Conservation (phyloP, 2,113 vertebrate genomes). For the Tringa solitaria region DNA sequence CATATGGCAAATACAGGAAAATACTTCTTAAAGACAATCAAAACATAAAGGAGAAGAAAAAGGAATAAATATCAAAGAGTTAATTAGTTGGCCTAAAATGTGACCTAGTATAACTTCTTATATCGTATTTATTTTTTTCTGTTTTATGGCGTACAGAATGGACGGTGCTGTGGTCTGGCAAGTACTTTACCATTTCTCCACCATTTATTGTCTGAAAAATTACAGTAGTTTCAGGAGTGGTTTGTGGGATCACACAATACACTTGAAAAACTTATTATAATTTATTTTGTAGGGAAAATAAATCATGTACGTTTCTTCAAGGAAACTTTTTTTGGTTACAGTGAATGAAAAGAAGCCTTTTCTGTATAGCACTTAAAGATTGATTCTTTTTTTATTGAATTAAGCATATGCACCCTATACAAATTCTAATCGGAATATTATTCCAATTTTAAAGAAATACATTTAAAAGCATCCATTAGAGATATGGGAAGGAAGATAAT, state of each 20-base stretch:
- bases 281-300: constrained; percentile 50
- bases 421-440: neutral
- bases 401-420: neutral
- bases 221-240: constrained; percentile 41
- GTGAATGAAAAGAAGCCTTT: neutral
- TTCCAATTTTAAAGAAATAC: neutral
- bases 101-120: neutral
- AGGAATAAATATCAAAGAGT: neutral
- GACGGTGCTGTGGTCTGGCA: constrained; percentile 27
- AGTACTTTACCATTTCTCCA: constrained; percentile 25
- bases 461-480: neutral
- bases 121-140: constrained; percentile 3
- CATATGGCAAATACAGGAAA: neutral
- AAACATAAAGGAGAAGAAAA: neutral
- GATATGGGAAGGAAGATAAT: neutral
- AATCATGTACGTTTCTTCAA: constrained; percentile 51
- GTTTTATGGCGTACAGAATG: neutral
- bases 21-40: neutral
- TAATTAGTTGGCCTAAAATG: neutral
- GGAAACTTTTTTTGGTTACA: neutral
- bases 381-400: neutral
- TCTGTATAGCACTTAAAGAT: neutral
- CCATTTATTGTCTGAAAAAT: constrained; percentile 67
- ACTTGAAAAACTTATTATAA: constrained; percentile 34
- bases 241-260: constrained; percentile 55